Percentiles rank a stretch among this genome's conserved stretches.
Evolutionary conservation across 2,888 invertebrate genomes (phyloP).

Genomic region (Axea sp.): DNA sequence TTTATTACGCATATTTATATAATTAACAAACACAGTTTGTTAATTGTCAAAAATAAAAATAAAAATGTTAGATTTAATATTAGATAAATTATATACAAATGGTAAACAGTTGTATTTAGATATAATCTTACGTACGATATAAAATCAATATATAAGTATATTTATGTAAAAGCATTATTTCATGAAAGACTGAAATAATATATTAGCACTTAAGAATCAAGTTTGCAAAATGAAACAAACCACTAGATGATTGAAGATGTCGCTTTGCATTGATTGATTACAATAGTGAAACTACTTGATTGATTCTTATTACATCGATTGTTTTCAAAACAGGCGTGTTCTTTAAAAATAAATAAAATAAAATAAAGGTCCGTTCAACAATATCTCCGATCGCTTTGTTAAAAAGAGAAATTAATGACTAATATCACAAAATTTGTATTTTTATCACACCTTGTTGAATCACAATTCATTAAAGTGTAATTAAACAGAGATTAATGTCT

Average conservation of each 20-base stretch:
- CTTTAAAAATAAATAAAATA: slow-evolving; percentile 13
- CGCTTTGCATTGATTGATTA: not conserved
- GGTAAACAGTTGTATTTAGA: slow-evolving; percentile 23
- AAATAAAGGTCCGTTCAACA: slow-evolving; percentile 1
- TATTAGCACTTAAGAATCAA: not conserved
- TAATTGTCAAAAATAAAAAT: slow-evolving; percentile 14
- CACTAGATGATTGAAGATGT: not conserved
- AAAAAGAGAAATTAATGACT: slow-evolving; percentile 11
- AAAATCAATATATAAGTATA: slow-evolving; percentile 28
- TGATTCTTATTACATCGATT: not conserved
- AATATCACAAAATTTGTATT: slow-evolving; percentile 29
- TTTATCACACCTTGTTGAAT: too few relatives aligned
- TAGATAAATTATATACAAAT: slow-evolving; percentile 44
- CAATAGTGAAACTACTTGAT: slow-evolving; percentile 10
- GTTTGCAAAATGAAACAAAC: not conserved
- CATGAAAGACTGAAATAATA: not conserved
- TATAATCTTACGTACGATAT: slow-evolving; percentile 25
- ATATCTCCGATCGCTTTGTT: slow-evolving; percentile 6
- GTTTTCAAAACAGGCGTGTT: not conserved
- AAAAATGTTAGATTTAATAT: slow-evolving; percentile 7
- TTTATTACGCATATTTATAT: slow-evolving; percentile 43
- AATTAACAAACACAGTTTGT: slow-evolving; percentile 54
- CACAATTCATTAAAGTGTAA: too few relatives aligned
- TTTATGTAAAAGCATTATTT: slow-evolving; percentile 9
- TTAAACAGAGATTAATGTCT: too few relatives aligned